A percentile compares a stretch with the other conserved stretches of the same genome.
Evolutionary conservation across 1,140 invertebrate species (phyloP).

Genomic region (Homarus americanus): DNA sequence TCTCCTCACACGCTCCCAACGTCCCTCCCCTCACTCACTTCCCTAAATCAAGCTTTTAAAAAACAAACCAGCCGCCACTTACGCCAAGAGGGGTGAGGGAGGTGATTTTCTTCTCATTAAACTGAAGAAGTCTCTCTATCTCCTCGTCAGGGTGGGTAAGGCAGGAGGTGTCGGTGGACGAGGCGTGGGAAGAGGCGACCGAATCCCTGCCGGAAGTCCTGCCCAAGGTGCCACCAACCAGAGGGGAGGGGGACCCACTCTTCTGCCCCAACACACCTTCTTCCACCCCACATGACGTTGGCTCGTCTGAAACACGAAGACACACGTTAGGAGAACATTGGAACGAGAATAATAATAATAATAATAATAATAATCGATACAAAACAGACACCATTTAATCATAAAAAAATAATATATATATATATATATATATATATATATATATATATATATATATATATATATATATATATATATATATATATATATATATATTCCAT

Average conservation of each 20-base stretch:
- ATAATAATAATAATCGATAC: no score
- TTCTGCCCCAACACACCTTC: constrained; percentile 25
- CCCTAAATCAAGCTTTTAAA: no score
- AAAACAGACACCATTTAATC: no score
- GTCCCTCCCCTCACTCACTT: no score
- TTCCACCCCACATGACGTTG: not conserved
- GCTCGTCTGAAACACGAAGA: constrained; percentile 27
- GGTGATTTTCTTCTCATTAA: constrained; percentile 38
- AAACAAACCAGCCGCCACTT: no score
- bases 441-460: no score
- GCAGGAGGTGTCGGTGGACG: constrained; percentile 48
- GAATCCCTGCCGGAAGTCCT: constrained; percentile 52
- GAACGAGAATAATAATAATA: no score
- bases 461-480: no score
- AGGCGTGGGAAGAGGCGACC: constrained; percentile 32
- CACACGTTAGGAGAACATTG: not conserved
- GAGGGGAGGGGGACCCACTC: constrained; percentile 54
- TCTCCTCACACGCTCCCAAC: no score
- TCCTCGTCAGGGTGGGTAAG: constrained; percentile 57
- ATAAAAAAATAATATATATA: no score
- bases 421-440: no score
- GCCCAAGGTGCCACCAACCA: constrained; percentile 48
- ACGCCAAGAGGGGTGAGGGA: constrained; percentile 63
- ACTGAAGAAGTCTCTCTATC: constrained; percentile 52
- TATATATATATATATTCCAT: no score